phyloP scores from a whole-genome alignment of 1,140 invertebrate species.

The Hetaerina americana region DNA sequence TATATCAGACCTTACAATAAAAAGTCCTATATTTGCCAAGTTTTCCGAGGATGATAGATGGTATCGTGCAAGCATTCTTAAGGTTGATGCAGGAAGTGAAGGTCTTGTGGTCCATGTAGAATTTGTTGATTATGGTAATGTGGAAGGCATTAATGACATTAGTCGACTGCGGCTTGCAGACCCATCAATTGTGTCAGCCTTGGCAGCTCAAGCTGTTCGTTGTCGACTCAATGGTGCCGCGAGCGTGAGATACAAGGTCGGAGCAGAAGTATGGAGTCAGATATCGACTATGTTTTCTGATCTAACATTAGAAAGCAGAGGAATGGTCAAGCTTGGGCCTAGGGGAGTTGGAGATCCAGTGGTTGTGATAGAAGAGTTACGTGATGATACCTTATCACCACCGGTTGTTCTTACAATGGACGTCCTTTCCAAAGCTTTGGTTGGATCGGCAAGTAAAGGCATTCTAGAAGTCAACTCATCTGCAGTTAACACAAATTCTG shows the following conservation, averaged over 20 bases:
- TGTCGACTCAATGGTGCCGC: constrained; percentile 25
- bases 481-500: no score
- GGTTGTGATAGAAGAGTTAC: neutral
- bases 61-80: constrained; percentile 49
- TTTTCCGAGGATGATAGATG: constrained; percentile 47
- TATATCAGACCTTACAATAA: neutral
- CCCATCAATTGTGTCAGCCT: constrained; percentile 20
- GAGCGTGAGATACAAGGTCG: neutral
- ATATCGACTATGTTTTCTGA: neutral
- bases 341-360: neutral
- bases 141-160: constrained; percentile 21
- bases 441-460: neutral
- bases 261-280: neutral
- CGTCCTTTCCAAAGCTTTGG: neutral
- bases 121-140: constrained; percentile 47
- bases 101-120: constrained; percentile 33
- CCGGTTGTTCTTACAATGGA: neutral
- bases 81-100: constrained; percentile 40
- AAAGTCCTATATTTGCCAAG: constrained; percentile 31
- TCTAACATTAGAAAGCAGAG: neutral
- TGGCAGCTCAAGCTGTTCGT: constrained; percentile 27
- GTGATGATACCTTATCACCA: neutral
- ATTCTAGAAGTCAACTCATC: no score
- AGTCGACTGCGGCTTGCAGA: constrained; percentile 27
- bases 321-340: neutral